Percentiles rank a stretch among this genome's conserved stretches.
These are phyloP conservation scores for Drosophila mayaguana DNA, from an alignment of 2,888 invertebrate species.

Conservation along the genomic window DNA sequence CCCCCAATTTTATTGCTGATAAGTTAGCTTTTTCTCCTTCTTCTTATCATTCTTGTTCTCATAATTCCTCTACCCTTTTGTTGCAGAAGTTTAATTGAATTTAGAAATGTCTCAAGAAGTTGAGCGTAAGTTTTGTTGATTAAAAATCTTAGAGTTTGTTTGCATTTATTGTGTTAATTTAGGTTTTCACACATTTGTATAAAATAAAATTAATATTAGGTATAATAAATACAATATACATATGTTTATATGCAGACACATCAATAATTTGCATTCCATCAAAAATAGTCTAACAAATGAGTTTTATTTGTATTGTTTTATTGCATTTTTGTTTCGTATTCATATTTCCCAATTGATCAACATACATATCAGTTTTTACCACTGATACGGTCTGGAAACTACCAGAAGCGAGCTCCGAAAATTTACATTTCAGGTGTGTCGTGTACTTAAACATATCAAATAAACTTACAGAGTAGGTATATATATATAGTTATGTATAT, in stretches of 20 bases:
- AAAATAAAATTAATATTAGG: constrained; percentile 51
- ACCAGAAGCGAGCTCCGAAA: constrained; percentile 50
- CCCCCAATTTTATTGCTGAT: constrained; percentile 20
- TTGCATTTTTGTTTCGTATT: not conserved
- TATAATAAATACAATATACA: constrained; percentile 66
- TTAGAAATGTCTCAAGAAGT: constrained; percentile 26
- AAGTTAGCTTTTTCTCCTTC: constrained; percentile 3
- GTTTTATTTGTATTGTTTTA: not conserved
- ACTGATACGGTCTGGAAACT: constrained; percentile 56
- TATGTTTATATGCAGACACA: constrained; percentile 32
- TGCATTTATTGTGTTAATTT: constrained; percentile 56
- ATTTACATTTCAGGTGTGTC: constrained; percentile 43
- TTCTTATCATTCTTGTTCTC: not conserved
- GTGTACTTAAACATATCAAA: constrained; percentile 55
- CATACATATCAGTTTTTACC: constrained; percentile 30
- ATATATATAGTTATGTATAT: not conserved
- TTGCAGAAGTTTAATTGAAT: constrained; percentile 53
- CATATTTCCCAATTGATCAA: constrained; percentile 18
- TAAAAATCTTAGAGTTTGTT: constrained; percentile 73
- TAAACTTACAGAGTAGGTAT: constrained; percentile 65
- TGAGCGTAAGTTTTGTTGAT: constrained; percentile 48
- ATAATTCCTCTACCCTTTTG: constrained; percentile 16
- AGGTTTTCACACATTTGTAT: constrained; percentile 59
- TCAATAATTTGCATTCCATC: constrained; percentile 1
- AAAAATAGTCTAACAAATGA: constrained; percentile 13